Conservation (phyloP, 35 echinoderm and acorn worm genomes). For the Stichopus chloronotus region DNA sequence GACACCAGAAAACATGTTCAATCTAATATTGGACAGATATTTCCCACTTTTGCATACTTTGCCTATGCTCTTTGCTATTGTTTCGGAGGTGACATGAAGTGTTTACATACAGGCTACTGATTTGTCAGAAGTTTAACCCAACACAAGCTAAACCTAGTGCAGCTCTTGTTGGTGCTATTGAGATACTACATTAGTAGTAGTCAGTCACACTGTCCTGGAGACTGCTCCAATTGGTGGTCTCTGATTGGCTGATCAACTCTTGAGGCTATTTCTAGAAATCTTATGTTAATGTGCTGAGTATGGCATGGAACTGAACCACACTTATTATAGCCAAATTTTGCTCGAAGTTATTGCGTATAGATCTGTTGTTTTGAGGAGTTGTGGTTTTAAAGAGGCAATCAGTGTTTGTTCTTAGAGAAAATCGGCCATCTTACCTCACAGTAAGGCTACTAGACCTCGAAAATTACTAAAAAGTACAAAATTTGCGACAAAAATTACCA, state of each 20-base stretch:
- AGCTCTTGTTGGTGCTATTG: neutral
- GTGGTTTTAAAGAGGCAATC: too few species aligned
- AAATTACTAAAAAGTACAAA: too few species aligned
- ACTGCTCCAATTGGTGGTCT: neutral
- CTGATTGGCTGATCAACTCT: neutral
- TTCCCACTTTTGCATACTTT: neutral
- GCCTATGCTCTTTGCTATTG: constrained; percentile 8
- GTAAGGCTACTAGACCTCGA: too few species aligned
- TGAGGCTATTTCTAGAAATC: neutral
- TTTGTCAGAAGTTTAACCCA: neutral
- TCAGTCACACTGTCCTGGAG: neutral
- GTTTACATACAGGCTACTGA: constrained; percentile 14
- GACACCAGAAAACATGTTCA: neutral
- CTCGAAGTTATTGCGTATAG: neutral
- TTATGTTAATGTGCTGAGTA: too few species aligned
- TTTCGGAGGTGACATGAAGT: neutral
- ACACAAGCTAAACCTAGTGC: neutral
- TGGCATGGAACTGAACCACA: too few species aligned
- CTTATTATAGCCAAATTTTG: neutral
- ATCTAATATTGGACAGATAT: neutral
- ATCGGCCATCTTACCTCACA: too few species aligned
- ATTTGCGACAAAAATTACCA: too few species aligned
- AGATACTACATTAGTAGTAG: neutral
- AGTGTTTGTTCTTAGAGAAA: too few species aligned
- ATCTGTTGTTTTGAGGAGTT: too few species aligned